Conservation (phyloP, 2,797 vertebrate species). For the Sebastes hubbsi region DNA sequence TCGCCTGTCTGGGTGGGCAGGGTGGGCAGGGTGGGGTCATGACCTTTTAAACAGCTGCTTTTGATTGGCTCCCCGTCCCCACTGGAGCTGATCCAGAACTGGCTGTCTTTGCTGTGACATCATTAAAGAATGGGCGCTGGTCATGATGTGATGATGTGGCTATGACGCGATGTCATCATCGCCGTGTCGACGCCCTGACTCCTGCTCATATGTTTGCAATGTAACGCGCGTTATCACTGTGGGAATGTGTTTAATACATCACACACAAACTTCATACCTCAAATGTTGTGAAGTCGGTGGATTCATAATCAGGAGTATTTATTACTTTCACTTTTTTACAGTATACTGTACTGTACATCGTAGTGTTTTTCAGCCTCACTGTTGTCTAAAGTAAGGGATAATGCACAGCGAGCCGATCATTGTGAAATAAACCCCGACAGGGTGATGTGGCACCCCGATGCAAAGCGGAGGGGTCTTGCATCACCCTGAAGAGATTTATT, state of each 20-base stretch:
- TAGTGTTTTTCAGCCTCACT: neutral
- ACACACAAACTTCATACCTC: conserved; percentile 9
- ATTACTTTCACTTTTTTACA: neutral
- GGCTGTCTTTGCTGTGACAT: conserved; percentile 56
- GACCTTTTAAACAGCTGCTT: conserved; percentile 52
- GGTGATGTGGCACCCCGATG: too few species aligned
- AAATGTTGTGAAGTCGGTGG: neutral
- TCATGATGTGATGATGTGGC: conserved; percentile 52
- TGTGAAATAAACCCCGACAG: too few species aligned
- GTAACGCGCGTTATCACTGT: neutral
- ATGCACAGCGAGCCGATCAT: too few species aligned
- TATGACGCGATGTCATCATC: conserved; percentile 37
- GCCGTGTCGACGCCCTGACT: conserved; percentile 44
- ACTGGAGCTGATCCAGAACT: conserved; percentile 47
- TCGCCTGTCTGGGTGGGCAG: conserved; percentile 2
- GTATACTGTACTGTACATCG: neutral
- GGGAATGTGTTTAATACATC: conserved; percentile 16
- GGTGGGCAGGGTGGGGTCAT: conserved; percentile 16
- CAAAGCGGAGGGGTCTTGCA: too few species aligned
- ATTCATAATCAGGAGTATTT: neutral
- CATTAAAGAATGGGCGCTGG: conserved; percentile 48
- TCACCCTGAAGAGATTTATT: too few species aligned
- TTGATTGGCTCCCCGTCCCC: conserved; percentile 14
- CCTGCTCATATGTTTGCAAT: conserved; percentile 61
- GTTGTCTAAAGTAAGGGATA: neutral